Base-by-base conservation (phyloP, 2,113 vertebrate species). In the Trichomycterus rosablanca region DNA sequence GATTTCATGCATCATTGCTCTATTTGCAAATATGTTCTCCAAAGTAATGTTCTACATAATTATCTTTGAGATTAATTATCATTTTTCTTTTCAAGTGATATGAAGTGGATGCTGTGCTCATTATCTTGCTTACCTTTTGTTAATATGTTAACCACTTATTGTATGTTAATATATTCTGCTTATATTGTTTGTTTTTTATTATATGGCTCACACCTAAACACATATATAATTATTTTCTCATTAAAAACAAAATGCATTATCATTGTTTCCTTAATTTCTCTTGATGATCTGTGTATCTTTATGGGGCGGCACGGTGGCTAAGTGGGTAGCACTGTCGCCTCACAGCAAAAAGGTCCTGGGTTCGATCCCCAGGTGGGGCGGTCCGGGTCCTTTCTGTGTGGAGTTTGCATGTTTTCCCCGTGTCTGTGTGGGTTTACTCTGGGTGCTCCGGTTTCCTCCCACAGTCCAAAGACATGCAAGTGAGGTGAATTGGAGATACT, bases 201-300 rank as follows among this genome's bases (percentile, higher is more conserved):
- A 86, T 93, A 92, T 87, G 87, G 82, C 88, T 86, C 88, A 87
- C 89, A 78, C 77, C 89, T 84, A 82, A 74, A 86, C 87, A 88
- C 89, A 83, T 86, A 89, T 92, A 92, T 89, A 86, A 82, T 91
- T 94, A 95, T 97, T 97, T 96, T 97, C 93, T 94, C 92, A 95
- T 93, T 94, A 95, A 95, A 93, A 88, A 81, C 71, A 87, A 88
- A 83, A 87, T 68, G 3, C 72, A 58, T 52, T 5, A 39, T 63
- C 14, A 11, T 28, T 42, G 50, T 28, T 34, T 64, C n/a, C 5
- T 56, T 50, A 30, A 4, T 2, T 40, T 37, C 14, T 26, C 8
- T 56, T 8, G 1, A 18, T 43, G 24, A 46, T 12, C 19, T 24
- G 18, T 45, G 4, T 3, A n/a, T n/a, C n/a, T n/a, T n/a, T n/a